phyloP scores from a whole-genome alignment of 2,797 vertebrate species.

The Gambelia wislizenii region DNA sequence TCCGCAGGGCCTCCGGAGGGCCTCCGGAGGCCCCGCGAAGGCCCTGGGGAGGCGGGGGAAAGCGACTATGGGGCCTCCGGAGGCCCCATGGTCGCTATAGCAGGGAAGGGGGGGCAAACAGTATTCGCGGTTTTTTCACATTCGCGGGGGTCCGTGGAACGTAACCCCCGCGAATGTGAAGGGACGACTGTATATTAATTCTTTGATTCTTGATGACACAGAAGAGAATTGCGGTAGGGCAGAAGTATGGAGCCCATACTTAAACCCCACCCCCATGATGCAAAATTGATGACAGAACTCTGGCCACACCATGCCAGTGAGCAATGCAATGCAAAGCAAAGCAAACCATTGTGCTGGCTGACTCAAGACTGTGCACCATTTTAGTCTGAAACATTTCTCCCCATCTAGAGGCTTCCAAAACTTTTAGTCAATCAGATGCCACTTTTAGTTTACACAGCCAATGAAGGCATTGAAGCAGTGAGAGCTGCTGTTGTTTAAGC shows the following conservation, averaged over 20 bases:
- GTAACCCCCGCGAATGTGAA: too few species aligned
- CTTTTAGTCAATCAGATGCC: neutral
- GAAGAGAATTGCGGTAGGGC: neutral
- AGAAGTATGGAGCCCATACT: too few species aligned
- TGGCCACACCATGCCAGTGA: neutral
- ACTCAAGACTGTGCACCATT: neutral
- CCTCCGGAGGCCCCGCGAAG: too few species aligned
- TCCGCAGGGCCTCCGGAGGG: too few species aligned
- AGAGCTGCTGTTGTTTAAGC: too few species aligned
- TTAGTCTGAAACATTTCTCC: neutral
- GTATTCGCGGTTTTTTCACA: too few species aligned
- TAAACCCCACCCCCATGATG: too few species aligned
- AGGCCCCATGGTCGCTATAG: too few species aligned
- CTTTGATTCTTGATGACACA: neutral
- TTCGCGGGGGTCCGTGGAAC: too few species aligned
- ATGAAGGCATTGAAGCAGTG: neutral
- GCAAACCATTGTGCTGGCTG: neutral
- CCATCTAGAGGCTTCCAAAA: neutral
- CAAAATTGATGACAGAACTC: neutral
- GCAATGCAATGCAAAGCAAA: neutral
- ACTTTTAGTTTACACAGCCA: neutral
- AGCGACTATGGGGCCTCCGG: too few species aligned
- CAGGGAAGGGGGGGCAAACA: too few species aligned
- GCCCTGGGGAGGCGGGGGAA: too few species aligned
- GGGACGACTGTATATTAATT: neutral